A percentile compares a stretch with the other conserved stretches of the same genome.
Conservation (phyloP, 1,140 invertebrate genomes). For the Nasonia longicornis region DNA sequence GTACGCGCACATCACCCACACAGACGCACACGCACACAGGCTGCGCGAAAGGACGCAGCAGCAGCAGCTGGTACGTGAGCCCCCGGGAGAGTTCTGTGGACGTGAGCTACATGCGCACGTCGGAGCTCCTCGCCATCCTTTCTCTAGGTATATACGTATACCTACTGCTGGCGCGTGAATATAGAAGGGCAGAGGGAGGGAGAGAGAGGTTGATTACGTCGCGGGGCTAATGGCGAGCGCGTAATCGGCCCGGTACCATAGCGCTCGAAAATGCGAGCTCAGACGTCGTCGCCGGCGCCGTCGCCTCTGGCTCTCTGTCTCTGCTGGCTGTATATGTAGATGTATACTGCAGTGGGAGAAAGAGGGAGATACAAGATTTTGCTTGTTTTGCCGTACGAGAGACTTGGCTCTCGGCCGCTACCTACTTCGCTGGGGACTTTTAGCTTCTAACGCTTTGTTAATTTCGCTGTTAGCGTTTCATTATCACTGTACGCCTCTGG, state of each 20-base stretch:
- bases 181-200: neutral
- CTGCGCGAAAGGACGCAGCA: neutral
- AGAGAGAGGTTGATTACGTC: constrained; percentile 40
- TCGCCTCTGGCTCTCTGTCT: neutral
- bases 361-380: neutral
- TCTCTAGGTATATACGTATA: neutral
- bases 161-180: neutral
- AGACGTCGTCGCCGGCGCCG: neutral
- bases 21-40: neutral
- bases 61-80: neutral
- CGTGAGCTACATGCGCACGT: neutral
- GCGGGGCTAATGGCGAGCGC: constrained; percentile 38
- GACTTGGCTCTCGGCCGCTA: neutral
- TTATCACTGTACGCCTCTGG: too few relatives aligned
- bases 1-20: neutral
- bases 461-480: neutral
- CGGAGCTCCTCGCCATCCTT: neutral
- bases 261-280: constrained; percentile 13
- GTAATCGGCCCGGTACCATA: constrained; percentile 37
- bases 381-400: neutral
- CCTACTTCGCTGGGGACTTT: neutral
- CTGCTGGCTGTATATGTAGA: too few relatives aligned
- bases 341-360: too few relatives aligned
- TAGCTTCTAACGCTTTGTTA: neutral
- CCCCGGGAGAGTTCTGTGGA: constrained; percentile 1